Evolutionary conservation across 1,140 invertebrate species (phyloP), one percentile per base, ranked within the genome.

Genomic region (Drosophila kepulauana): DNA sequence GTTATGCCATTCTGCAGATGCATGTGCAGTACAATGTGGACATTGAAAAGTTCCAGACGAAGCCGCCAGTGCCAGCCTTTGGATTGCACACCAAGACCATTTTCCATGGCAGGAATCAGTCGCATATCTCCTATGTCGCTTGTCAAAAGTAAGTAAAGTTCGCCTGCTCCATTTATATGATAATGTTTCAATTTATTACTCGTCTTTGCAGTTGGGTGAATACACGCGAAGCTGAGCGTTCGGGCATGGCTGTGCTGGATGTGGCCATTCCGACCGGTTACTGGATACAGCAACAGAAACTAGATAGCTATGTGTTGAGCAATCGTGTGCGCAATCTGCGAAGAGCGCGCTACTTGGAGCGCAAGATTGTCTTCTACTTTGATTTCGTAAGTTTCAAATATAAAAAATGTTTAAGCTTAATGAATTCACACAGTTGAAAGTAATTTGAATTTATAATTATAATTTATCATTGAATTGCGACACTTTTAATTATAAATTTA

Each of bases 21-120:
- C 96, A 96, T 51, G 97, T 98, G n/a, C 97, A 98, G 87, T 98
- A 99, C 92, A 98, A 99, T 93, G 97, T 99, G 28, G 98, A 99
- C 92, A 96, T 96, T 76, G 92, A 94, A n/a, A 95, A 95, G 87
- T 97, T 98, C 93, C 96, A 98, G 92, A 98, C 97, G 1, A 93
- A 95, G 71, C 97, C 98, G 15, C 97, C 98, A 4, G 94, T 97
- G 35, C 93, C 93, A 46, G 94, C 98, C 3, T 98, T 98, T 92
- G 94, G 95, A 63, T 93, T 98, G 57, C 87, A 94, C 46, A 95
- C 96, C 0, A 94, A 94, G 74, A 95, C 96, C 13, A 94, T 95
- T 78, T 98, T 96, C 93, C 95, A 96, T 86, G 98, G 98, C 49
- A 95, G 98, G 87, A 99, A 99, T 95, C 97, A 97, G 94, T 99